Evolutionary conservation across 2,113 vertebrate species (phyloP), one percentile per base, ranked within the genome.

Genomic region (rat (Rattus norvegicus)): DNA sequence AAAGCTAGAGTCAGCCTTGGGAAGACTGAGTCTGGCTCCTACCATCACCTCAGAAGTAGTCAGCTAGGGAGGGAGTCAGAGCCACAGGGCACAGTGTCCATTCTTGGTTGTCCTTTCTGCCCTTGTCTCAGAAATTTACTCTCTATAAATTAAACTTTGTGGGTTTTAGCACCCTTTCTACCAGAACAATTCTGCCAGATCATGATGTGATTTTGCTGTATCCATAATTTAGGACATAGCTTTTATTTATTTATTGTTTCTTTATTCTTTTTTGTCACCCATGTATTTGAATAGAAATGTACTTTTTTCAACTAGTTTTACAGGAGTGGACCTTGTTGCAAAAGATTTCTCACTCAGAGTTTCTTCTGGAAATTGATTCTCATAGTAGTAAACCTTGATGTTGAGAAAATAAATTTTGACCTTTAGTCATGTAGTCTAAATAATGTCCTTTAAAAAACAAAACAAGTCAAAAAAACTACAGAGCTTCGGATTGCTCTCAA

Each of bases 301-400:
- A 36, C 79, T 56, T 70, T 84, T 83, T 67, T 39, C 22, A 90
- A 80, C 13, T 90, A 7, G 26, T 85, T 54, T 65, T 70, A 28
- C 4, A 49, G 10, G 16, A 79, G 8, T 88, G 90, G 59, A 85
- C n/a, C 76, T 83, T 52, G 12, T 33, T 94, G 24, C 91, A 61
- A 14, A 77, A 65, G 22, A 8, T 14, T 73, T 17, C 3, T 90
- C 67, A 7, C 56, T 20, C 7, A 92, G 19, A 70, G 22, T 39
- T 96, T 80, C 65, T 92, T 91, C 33, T 81, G 30, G 43, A 85
- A 54, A 89, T 93, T 85, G 43, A 90, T 52, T n/a, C 8, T 70
- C 9, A 19, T 24, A 13, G 7, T n/a, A 80, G 43, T 56, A 91
- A 70, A 86, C 49, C 36, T 92, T 90, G 70, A 92, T 49, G 26